phyloP scores from a whole-genome alignment of 2,797 vertebrate genomes.

The Melanotaenia maccullochi region DNA sequence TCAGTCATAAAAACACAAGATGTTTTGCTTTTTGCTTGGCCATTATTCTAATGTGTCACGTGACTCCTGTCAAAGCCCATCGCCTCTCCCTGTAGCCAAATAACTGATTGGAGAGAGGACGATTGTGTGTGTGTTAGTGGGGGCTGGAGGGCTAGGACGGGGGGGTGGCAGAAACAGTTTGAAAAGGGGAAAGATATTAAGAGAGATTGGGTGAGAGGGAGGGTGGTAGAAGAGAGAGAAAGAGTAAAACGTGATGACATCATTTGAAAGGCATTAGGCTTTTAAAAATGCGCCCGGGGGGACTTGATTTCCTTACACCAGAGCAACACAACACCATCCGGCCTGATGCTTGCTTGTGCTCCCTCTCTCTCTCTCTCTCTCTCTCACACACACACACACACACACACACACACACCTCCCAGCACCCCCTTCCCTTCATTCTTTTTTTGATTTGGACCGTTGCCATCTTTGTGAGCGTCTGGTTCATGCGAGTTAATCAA shows the following conservation, averaged over 20 bases:
- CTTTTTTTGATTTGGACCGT: constrained; percentile 95
- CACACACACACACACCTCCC: constrained; percentile 54
- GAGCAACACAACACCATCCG: constrained; percentile 99
- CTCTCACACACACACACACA: constrained; percentile 32
- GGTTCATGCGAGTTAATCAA: constrained; percentile 99
- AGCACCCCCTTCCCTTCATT: constrained; percentile 46
- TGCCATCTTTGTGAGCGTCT: constrained; percentile 99
- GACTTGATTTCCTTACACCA: constrained; percentile 99
- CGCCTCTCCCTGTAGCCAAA: constrained; percentile 68
- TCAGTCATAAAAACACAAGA: constrained; percentile 88
- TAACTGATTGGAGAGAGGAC: constrained; percentile 52
- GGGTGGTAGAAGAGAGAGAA: constrained; percentile 70
- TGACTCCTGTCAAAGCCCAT: constrained; percentile 78
- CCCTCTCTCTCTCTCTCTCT: constrained; percentile 77
- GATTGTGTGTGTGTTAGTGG: constrained; percentile 2
- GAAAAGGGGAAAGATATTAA: constrained; percentile 82
- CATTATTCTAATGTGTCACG: constrained; percentile 99
- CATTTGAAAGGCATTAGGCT: constrained; percentile 99
- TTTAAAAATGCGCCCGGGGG: constrained; percentile 99
- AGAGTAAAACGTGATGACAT: constrained; percentile 99
- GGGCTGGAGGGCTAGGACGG: constrained; percentile 30
- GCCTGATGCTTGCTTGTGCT: constrained; percentile 90
- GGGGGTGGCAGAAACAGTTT: constrained; percentile 77
- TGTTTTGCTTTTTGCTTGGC: constrained; percentile 83
- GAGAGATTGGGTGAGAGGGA: constrained; percentile 77